phyloP scores from a whole-genome alignment of 2,888 invertebrate species.

The Prosopocoilus inquinatus region DNA sequence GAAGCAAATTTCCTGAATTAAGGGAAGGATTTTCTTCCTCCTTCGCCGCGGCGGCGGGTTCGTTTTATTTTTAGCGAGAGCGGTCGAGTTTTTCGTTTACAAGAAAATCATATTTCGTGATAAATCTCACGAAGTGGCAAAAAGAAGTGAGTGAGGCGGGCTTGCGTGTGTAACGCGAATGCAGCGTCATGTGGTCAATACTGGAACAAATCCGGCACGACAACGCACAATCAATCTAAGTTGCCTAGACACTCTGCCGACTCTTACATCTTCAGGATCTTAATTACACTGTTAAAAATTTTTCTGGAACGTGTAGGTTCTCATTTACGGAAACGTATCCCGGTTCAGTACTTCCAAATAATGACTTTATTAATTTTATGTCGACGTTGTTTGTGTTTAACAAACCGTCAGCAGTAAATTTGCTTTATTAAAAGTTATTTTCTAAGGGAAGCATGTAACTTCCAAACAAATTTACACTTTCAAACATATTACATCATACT shows the following conservation, averaged over 20 bases:
- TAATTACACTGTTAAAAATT: conserved; percentile 20
- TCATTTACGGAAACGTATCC: no score
- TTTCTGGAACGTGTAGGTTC: no score
- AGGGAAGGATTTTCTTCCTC: neutral
- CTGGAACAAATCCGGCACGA: conserved; percentile 30
- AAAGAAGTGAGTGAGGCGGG: conserved; percentile 30
- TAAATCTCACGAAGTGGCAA: conserved; percentile 40
- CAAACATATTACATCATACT: no score
- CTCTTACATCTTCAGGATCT: conserved; percentile 24
- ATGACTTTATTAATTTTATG: no score
- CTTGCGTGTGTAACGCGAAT: conserved; percentile 27
- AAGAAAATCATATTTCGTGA: conserved; percentile 41
- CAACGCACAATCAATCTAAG: conserved; percentile 44
- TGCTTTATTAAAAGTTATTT: no score
- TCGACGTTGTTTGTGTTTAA: no score
- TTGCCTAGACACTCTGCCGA: conserved; percentile 15
- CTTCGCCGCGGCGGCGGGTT: neutral
- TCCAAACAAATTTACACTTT: no score
- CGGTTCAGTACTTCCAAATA: no score
- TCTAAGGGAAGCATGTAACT: no score
- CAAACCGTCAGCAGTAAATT: no score
- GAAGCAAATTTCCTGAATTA: conserved; percentile 18
- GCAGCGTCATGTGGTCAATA: conserved; percentile 8
- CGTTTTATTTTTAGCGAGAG: conserved; percentile 19
- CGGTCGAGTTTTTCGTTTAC: conserved; percentile 16